Percentiles rank a stretch among this genome's conserved stretches.
Evolutionary conservation across 2,797 vertebrate genomes (phyloP).

Genomic region (Labeo calbasu): DNA sequence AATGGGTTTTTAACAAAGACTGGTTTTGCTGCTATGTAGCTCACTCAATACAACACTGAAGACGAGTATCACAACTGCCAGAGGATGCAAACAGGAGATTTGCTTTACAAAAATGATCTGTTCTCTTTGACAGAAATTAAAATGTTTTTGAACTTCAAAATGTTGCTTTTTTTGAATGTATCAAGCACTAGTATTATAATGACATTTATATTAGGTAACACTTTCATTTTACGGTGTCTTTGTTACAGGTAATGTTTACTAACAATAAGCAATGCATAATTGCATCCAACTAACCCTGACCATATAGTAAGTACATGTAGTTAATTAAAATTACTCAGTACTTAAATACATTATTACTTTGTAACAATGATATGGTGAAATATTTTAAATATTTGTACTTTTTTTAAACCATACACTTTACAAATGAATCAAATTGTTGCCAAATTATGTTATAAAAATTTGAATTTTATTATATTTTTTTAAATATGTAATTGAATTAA

Average conservation of each 20-base stretch:
- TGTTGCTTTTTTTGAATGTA: neutral
- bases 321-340: neutral
- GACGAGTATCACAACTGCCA: neutral
- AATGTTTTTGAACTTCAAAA: neutral
- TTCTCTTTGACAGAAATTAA: constrained; percentile 13
- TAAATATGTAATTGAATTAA: too few relatives aligned
- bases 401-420: too few relatives aligned
- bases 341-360: neutral
- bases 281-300: neutral
- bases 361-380: neutral
- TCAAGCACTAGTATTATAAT: neutral
- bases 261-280: neutral
- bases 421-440: neutral
- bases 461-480: too few relatives aligned
- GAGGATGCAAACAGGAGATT: neutral
- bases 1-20: neutral
- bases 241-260: neutral
- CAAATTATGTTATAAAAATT: too few relatives aligned
- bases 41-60: neutral
- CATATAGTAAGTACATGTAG: neutral
- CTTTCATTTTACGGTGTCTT: neutral
- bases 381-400: neutral
- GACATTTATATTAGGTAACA: neutral
- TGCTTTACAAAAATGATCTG: constrained; percentile 3
- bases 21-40: constrained; percentile 4